Percentiles rank a stretch among this genome's conserved stretches.
Conservation (phyloP, 2,888 invertebrate species). For the Cyrtodaria siliqua region DNA sequence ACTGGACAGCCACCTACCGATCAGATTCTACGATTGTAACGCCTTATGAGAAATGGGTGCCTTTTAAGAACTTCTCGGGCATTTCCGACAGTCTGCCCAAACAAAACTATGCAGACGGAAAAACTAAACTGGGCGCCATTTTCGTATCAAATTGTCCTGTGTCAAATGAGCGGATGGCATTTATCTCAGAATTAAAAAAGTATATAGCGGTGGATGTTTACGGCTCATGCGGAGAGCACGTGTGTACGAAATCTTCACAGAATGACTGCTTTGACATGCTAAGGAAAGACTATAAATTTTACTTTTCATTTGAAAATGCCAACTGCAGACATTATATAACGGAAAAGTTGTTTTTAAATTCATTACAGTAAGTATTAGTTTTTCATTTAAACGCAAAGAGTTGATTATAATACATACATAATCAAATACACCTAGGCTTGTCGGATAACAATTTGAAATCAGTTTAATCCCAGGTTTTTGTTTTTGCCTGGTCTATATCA, state of each 20-base stretch:
- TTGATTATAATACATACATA: too few relatives aligned
- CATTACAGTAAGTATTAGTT: conserved; percentile 90
- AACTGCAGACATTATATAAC: conserved; percentile 98
- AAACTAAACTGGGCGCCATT: conserved; percentile 97
- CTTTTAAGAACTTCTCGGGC: conserved; percentile 88
- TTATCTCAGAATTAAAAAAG: conserved; percentile 93
- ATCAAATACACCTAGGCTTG: too few relatives aligned
- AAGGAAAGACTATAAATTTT: conserved; percentile 97
- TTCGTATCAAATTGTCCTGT: conserved; percentile 99
- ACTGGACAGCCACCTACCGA: conserved; percentile 98
- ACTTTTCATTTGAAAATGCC: conserved; percentile 98
- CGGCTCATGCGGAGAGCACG: conserved; percentile 79
- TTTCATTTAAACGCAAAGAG: too few relatives aligned
- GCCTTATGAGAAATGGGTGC: conserved; percentile 97
- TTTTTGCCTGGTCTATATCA: too few relatives aligned
- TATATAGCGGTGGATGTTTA: conserved; percentile 89
- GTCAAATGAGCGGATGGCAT: conserved; percentile 94
- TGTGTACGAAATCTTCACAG: conserved; percentile 88
- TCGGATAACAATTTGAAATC: too few relatives aligned
- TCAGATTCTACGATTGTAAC: conserved; percentile 97
- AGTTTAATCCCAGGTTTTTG: too few relatives aligned
- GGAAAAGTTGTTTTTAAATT: conserved; percentile 98
- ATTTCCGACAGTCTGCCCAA: conserved; percentile 71
- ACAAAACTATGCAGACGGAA: conserved; percentile 89
- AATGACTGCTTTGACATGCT: conserved; percentile 95